phyloP scores from a whole-genome alignment of 2,797 vertebrate genomes.

The Enteromius argenteus region DNA sequence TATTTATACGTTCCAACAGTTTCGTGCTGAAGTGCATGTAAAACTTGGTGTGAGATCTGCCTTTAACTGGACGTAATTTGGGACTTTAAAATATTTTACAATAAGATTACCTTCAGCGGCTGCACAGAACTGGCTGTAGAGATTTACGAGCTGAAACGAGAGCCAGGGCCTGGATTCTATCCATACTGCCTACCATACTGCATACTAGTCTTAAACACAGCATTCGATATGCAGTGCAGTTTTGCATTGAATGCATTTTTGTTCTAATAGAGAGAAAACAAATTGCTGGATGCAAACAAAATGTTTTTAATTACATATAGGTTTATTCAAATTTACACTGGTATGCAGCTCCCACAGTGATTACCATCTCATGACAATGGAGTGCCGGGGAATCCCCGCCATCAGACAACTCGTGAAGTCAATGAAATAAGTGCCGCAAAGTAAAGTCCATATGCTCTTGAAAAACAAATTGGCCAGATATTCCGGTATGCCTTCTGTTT shows the following conservation, averaged over 20 bases:
- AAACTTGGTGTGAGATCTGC: constrained; percentile 57
- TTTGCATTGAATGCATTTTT: background rate
- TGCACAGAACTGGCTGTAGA: constrained; percentile 68
- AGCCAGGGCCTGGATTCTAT: constrained; percentile 70
- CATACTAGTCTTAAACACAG: background rate
- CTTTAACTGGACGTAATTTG: constrained; percentile 65
- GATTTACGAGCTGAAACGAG: constrained; percentile 69
- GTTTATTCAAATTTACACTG: constrained; percentile 1
- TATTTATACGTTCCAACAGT: constrained; percentile 47
- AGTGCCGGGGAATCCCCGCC: background rate
- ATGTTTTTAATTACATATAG: background rate
- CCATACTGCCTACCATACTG: constrained; percentile 32
- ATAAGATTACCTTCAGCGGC: constrained; percentile 72
- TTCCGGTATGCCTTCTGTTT: background rate
- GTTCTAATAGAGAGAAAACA: background rate
- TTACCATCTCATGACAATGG: constrained; percentile 20
- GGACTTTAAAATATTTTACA: constrained; percentile 74
- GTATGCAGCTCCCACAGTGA: background rate
- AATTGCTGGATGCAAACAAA: background rate
- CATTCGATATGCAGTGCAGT: background rate
- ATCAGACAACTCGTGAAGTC: constrained; percentile 2
- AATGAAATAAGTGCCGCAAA: background rate
- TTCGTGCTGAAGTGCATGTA: constrained; percentile 65
- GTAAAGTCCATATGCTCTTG: constrained; percentile 4
- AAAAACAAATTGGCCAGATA: background rate